Evolutionary conservation across 2,888 invertebrate species (phyloP), one percentile per base, ranked within the genome.

Genomic region (Melinaea marsaeus): DNA sequence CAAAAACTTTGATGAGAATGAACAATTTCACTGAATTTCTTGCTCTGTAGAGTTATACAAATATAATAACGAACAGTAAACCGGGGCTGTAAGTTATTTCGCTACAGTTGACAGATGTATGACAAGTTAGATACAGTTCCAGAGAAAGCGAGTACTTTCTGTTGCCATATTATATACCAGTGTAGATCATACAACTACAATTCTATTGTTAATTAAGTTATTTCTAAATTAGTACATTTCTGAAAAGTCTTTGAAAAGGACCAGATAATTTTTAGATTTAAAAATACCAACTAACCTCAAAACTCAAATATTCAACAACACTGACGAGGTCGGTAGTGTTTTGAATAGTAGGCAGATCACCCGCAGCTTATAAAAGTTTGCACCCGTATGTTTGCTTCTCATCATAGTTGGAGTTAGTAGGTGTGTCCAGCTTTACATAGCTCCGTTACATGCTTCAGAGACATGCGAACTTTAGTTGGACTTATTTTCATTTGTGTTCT

Each of bases 1-100:
- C 51, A 51, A 51, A 51, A 62, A 58, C 34, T 57, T 54, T 35
- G 61, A 54, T 54, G 61, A 57, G 61, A 57, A 51, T 32, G 22
- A 51, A 51, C 42, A 42, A 51, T n/a, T 51, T 32, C 51, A 11
- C 6, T 51, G 32, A 51, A 32, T 51, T 9, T 51, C 32, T 51
- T 32, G 51, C 32, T 51, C 51, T 32, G 51, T 51, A 32, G n/a
- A 13, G 51, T 32, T 32, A 51, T 2, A 51, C 51, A 51, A 51
- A 32, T 51, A 32, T n/a, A 32, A 51, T 51, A 51, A 51, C 51
- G 22, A 51, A 32, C 32, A 22, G 2, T 32, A 9, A 51, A 7
- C 51, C 22, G 51, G 22, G 7, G 51, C 13, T 37, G 37, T 37
- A 37, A 37, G 37, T 37, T 37, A 37, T 7, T 6, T 37, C 37